Base-by-base conservation (phyloP, 2,797 vertebrate species). In the Liasis olivaceus region DNA sequence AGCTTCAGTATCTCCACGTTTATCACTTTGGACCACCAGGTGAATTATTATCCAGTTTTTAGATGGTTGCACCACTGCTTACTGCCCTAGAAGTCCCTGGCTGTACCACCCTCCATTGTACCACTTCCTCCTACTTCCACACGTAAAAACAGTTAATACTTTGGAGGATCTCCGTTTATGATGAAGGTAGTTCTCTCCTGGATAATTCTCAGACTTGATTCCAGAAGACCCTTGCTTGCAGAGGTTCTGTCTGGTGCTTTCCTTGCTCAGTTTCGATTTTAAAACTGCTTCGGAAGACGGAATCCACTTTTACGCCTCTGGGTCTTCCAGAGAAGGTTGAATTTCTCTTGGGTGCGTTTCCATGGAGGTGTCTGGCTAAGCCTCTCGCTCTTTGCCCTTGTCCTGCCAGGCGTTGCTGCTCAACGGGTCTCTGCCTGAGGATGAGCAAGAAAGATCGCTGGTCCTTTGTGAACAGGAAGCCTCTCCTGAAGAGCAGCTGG, bases 401-500 rank as follows among this genome's bases (percentile, higher is more conserved):
- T 93, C 93, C 85, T 31, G n/a, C 51, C 93, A 99, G 99, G 99
- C 99, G 90, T 97, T 99, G 96, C 95, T 99, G 87, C 98, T 99
- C 93, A 98, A 98, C 14, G 99, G 99, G 1, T 99, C 98, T 2
- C 96, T 99, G 95, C 98, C 99, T 14, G 99, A 99, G 97, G 99
- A 99, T 26, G 99, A 99, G 94, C 98, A 99, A 96, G 98, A 99
- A 85, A 97, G 97, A 2, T 98, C 98, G 15, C 97, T 98, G 94
- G 98, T 96, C 91, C 97, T 99, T 91, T 96, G 96, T 13, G 98
- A 99, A 91, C 98, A 97, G 47, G 97, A 98, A 92, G 98, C 97
- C 89, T 98, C 97, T 91, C 95, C 98, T 0, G 98, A 99, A 81
- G 99, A 99, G 95, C 99, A 99, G 92, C 96, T 99, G 99, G 99